Evolutionary conservation across 2,888 invertebrate species (phyloP).

Genomic region (Leucozona laternaria): DNA sequence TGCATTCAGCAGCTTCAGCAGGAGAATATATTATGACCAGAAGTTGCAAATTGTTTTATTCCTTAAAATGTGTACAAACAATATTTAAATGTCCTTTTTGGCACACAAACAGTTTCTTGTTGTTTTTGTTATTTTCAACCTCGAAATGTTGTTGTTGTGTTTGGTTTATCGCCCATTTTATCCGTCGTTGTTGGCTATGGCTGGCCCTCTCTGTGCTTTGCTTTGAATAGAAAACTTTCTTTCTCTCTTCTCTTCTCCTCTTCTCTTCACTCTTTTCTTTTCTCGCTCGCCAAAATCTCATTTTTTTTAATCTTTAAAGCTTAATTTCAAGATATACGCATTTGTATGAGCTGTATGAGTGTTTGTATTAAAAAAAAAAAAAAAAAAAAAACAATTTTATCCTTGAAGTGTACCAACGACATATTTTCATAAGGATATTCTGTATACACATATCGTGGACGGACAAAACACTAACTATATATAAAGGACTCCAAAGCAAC

Average conservation of each 20-base stretch:
- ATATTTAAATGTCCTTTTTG: conserved; percentile 7
- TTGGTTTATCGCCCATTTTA: conserved; percentile 16
- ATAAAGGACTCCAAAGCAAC: conserved; percentile 46
- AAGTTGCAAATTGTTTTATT: conserved; percentile 12
- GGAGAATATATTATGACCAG: conserved; percentile 6
- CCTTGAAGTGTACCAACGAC: conserved; percentile 49
- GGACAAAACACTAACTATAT: conserved; percentile 20
- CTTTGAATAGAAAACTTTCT: neutral
- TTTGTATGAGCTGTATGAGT: conserved; percentile 2
- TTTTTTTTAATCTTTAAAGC: conserved; percentile 31
- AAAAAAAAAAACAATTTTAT: conserved; percentile 28
- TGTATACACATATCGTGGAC: conserved; percentile 48
- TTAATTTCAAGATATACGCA: conserved; percentile 21
- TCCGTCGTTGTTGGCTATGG: neutral
- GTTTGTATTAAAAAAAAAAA: neutral
- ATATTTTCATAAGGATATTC: conserved; percentile 24
- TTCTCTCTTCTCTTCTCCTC: neutral
- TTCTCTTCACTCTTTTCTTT: neutral
- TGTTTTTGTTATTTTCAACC: conserved; percentile 11
- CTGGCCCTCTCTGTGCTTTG: neutral
- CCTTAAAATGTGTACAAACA: neutral
- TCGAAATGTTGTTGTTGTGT: conserved; percentile 15
- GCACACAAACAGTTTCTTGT: neutral
- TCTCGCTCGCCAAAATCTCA: conserved; percentile 4
- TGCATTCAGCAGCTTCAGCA: neutral